phyloP scores from a whole-genome alignment of 2,113 vertebrate species.

The Misgurnus mizolepis region DNA sequence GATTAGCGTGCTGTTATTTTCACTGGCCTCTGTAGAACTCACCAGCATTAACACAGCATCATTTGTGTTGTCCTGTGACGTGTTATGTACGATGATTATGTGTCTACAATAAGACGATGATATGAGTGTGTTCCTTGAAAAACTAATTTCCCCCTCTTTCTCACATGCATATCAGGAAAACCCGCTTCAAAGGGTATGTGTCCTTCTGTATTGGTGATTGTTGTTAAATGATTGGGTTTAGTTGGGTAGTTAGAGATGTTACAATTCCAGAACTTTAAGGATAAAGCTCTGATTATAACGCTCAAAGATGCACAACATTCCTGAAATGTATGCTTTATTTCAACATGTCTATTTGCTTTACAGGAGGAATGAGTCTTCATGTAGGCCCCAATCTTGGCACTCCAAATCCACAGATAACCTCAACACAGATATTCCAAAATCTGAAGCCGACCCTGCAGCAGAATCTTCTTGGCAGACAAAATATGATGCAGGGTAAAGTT shows the following conservation, averaged over 20 bases:
- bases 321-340: neutral
- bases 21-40: slow-evolving; percentile 12
- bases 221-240: neutral
- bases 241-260: neutral
- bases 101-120: neutral
- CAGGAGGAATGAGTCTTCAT: slow-evolving; percentile 82
- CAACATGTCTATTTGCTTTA: slow-evolving; percentile 33
- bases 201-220: neutral
- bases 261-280: neutral
- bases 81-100: slow-evolving; percentile 1
- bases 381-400: slow-evolving; percentile 89
- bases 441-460: slow-evolving; percentile 52
- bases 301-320: neutral
- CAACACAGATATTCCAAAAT: slow-evolving; percentile 58
- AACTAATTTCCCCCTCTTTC: slow-evolving; percentile 14
- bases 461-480: slow-evolving; percentile 72
- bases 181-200: slow-evolving; percentile 71
- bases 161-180: slow-evolving; percentile 71
- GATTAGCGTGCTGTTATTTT: slow-evolving; percentile 18
- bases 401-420: slow-evolving; percentile 84
- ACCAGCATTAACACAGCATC: neutral
- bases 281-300: neutral
- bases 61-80: neutral
- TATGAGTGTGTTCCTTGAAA: neutral
- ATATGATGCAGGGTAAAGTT: slow-evolving; percentile 81